Percentiles rank a stretch among this genome's conserved stretches.
Conservation (phyloP, 1,140 invertebrate species). For the Drosophila watanabei region DNA sequence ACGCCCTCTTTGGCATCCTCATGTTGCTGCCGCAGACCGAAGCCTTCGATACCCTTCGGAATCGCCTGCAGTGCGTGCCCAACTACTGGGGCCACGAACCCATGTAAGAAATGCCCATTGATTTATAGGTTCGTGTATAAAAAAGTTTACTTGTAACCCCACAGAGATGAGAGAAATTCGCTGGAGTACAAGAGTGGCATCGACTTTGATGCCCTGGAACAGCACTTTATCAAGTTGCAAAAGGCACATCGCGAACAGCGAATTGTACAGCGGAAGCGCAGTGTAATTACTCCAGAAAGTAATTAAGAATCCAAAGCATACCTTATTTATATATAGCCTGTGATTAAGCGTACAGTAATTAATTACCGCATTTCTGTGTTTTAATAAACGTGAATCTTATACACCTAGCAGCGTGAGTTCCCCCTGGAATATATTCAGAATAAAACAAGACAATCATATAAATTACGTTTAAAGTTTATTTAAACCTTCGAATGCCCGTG, state of each 20-base stretch:
- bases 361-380: constrained; percentile 38
- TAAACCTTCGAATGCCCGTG: constrained; percentile 64
- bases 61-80: constrained; percentile 96
- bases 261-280: constrained; percentile 82
- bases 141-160: background rate
- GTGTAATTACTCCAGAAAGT: constrained; percentile 70
- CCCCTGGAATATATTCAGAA: background rate
- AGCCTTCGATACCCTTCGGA: constrained; percentile 95
- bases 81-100: constrained; percentile 84
- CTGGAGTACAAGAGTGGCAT: constrained; percentile 85
- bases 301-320: constrained; percentile 39
- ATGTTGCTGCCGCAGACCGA: constrained; percentile 99
- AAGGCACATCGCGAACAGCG: constrained; percentile 86
- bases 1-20: constrained; percentile 97
- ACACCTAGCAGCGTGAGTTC: background rate
- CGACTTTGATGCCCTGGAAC: constrained; percentile 87
- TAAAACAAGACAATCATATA: constrained; percentile 1
- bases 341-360: constrained; percentile 59
- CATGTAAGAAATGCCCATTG: constrained; percentile 51
- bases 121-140: background rate
- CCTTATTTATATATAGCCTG: constrained; percentile 51
- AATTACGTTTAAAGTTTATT: constrained; percentile 52
- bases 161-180: constrained; percentile 71
- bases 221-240: constrained; percentile 88
- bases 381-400: constrained; percentile 32